Evolutionary conservation across 1,140 invertebrate genomes (phyloP).

Genomic region (Drosophila ogumai): DNA sequence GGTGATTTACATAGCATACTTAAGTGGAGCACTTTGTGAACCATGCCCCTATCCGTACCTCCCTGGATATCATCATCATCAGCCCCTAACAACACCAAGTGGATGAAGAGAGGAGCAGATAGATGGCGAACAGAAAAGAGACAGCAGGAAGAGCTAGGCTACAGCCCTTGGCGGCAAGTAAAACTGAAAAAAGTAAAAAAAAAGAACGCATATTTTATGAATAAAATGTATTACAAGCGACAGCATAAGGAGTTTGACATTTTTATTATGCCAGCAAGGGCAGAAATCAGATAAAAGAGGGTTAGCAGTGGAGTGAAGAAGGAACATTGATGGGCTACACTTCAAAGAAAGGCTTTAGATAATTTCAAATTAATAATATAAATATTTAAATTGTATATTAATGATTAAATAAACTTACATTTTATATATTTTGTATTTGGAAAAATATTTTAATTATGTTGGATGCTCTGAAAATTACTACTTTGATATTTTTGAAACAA

Average conservation of each 20-base stretch:
- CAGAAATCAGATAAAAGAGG: constrained; percentile 40
- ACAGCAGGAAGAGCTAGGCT: constrained; percentile 17
- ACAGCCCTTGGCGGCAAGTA: not conserved
- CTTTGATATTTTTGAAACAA: not conserved
- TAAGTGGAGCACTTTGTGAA: constrained; percentile 81
- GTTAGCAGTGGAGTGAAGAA: not conserved
- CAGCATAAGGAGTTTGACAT: constrained; percentile 80
- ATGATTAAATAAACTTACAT: not conserved
- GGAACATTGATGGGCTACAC: constrained; percentile 31
- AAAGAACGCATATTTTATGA: constrained; percentile 68
- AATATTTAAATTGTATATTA: not conserved
- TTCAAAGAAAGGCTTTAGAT: not conserved
- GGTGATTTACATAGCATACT: constrained; percentile 83
- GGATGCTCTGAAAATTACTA: not conserved
- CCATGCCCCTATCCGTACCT: constrained; percentile 20
- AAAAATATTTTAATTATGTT: too few relatives aligned
- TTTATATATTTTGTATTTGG: too few relatives aligned
- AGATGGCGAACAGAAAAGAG: constrained; percentile 17
- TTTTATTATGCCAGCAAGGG: constrained; percentile 70
- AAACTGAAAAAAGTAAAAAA: constrained; percentile 36
- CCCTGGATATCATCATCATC: constrained; percentile 67
- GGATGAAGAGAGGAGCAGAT: constrained; percentile 43
- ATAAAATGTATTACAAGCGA: constrained; percentile 82
- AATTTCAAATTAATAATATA: not conserved
- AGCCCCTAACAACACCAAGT: constrained; percentile 54